Base-by-base conservation (phyloP, 2,797 vertebrate genomes). In the Anolis apletophallus region DNA sequence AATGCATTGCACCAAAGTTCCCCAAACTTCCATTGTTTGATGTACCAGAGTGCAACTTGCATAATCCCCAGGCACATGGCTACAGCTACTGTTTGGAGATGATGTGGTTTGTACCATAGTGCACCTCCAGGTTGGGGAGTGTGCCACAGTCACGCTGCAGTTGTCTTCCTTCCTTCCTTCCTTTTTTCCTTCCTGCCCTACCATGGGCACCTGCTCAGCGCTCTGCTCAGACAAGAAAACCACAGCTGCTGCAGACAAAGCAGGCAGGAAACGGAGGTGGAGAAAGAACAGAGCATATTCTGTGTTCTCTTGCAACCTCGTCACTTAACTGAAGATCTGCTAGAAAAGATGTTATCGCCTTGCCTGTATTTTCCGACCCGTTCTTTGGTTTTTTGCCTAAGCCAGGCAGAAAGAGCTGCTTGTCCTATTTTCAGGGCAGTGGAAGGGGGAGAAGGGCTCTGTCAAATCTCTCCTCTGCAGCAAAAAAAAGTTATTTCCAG, bases 171-270 rank as follows among this genome's bases (percentile, higher is more conserved):
- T 52, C n/a, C 57, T 74, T 77, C 73, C 54, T 57, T 61, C 29
- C 50, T 73, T 73, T 36, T 36, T 72, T 50, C n/a, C 57, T 74
- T 77, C 73, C 54, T 57, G 73, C n/a, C 50, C 6, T 21, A 26
- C 40, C 21, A 8, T 50, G 40, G 17, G n/a, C 40, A 83, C 36
- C 36, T 40, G 14, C 36, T 71, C 69, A 5, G n/a, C 36, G 8
- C 85, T 54, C 5, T 8, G 29, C 55, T 50, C 71, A 23, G 68
- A 5, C 2, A 34, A 76, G 92, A 92, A 93, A 94, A 87, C 93
- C 91, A 67, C 91, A 72, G 83, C 54, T 2, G 82, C 83, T 85
- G 6, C 71, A 76, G 55, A 85, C 72, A 83, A 89, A 81, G 36
- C 14, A 3, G n/a, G 36, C 64, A 76, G 23, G 75, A 67, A 85